Evolutionary conservation across 2,113 vertebrate species (phyloP), one percentile per base, ranked within the genome.

Genomic region (Arvicanthis niloticus): DNA sequence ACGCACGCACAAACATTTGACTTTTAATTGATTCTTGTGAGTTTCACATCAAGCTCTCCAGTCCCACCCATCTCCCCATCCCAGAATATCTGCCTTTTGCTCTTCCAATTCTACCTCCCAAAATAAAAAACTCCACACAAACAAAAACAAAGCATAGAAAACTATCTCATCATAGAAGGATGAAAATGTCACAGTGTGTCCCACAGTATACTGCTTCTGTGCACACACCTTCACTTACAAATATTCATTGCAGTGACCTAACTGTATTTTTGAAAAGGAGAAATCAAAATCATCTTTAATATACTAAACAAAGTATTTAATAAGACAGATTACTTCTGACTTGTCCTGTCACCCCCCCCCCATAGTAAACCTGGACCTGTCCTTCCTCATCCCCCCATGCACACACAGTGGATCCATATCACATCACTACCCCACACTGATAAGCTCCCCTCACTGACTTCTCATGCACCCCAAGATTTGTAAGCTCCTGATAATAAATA

Each of bases 181-280:
- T 40, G n/a, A 75, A 40, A 42, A 22, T 42, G n/a, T 42, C 72
- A 40, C n/a, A 42, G 5, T 42, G 70, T 73, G 21, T 42, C n/a
- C 72, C 72, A 75, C 21, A 24, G 21, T 42, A 11, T 75, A 42
- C 10, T 40, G 67, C n/a, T 22, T 22, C 72, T 42, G n/a, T 42
- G n/a, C 72, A 42, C 37, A 22, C 37, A 72, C 37, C 37, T 72
- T 72, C 68, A 73, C 70, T 73, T 40, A 3, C 19, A 73, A 73
- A 75, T 42, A 21, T 75, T 75, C 9, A 42, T 42, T 24, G 19
- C 21, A 40, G 40, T n/a, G 72, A 67, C n/a, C n/a, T n/a, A 85
- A 10, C 53, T 16, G 22, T 80, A 82, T 78, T 95, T 95, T 91
- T 77, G 73, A 51, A 89, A 95, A 60, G 22, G 4, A 68, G 37